Evolutionary conservation across 2,888 invertebrate species (phyloP).

Genomic region (Ditula angustiorana): DNA sequence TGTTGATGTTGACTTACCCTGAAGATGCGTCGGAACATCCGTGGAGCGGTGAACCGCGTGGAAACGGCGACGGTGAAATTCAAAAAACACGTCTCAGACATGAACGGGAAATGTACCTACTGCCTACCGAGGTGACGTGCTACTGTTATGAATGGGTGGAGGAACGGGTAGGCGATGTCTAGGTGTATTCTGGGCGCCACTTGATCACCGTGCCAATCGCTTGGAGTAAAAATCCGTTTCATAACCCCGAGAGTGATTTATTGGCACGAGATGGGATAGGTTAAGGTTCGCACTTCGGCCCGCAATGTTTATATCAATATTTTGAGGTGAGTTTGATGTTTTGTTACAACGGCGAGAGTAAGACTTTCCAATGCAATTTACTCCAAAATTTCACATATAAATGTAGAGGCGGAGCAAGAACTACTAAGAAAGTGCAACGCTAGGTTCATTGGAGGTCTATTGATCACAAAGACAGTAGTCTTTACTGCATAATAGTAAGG

Average conservation of each 20-base stretch:
- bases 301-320: background rate
- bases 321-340: no score
- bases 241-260: slow-evolving; percentile 73
- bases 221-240: slow-evolving; percentile 74
- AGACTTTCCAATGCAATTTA: no score
- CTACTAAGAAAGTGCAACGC: no score
- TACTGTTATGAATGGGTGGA: slow-evolving; percentile 70
- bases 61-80: slow-evolving; percentile 49
- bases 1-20: slow-evolving; percentile 68
- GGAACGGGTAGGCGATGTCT: slow-evolving; percentile 69
- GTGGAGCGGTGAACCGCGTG: slow-evolving; percentile 44
- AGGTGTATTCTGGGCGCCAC: slow-evolving; percentile 76
- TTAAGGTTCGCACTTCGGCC: slow-evolving; percentile 53
- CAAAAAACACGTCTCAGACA: slow-evolving; percentile 51
- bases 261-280: slow-evolving; percentile 64
- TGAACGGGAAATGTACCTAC: slow-evolving; percentile 55
- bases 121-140: slow-evolving; percentile 60
- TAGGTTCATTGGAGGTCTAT: no score
- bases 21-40: slow-evolving; percentile 68
- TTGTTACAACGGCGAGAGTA: no score
- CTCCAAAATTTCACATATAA: no score
- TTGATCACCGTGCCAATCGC: slow-evolving; percentile 76
- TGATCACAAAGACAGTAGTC: no score
- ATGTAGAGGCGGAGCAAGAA: no score
- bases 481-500: no score